Conservation (phyloP, 2,113 vertebrate species). For the Mus pahari region DNA sequence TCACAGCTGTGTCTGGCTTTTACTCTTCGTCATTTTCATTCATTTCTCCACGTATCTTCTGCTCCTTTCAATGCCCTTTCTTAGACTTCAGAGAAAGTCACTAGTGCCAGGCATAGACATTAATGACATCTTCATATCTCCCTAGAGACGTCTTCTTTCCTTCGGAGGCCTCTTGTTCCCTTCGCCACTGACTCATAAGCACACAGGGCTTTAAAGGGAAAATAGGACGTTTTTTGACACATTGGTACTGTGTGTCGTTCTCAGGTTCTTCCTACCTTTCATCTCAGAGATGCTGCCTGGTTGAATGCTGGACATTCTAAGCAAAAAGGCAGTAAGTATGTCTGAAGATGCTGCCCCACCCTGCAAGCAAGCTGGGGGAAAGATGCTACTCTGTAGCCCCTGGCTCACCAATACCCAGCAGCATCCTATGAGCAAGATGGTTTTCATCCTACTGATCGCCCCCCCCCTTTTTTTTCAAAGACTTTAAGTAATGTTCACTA, state of each 20-base stretch:
- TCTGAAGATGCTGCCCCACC: not conserved
- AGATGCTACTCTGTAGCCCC: not conserved
- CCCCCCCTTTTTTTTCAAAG: not conserved
- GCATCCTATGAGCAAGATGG: not conserved
- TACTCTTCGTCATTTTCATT: not conserved
- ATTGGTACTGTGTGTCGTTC: not conserved
- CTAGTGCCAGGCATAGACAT: not conserved
- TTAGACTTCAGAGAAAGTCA: not conserved
- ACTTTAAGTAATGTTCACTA: slow-evolving; percentile 5
- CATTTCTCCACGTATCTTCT: not conserved
- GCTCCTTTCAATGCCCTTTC: not conserved
- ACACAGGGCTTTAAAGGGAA: not conserved
- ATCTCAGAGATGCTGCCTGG: not conserved
- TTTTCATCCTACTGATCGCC: not conserved
- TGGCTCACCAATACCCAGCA: not conserved
- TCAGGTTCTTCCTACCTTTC: not conserved
- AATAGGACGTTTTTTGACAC: not conserved
- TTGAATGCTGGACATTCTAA: slow-evolving; percentile 10
- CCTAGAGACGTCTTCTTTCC: not conserved
- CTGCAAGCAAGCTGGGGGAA: not conserved
- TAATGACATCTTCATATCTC: not conserved
- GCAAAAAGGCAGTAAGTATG: not conserved
- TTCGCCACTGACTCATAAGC: not conserved
- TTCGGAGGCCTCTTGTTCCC: not conserved
- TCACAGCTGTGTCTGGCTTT: not conserved